A percentile compares a stretch with the other conserved stretches of the same genome.
Evolutionary conservation across 2,113 vertebrate species (phyloP).

Genomic region (Ictalurus furcatus): DNA sequence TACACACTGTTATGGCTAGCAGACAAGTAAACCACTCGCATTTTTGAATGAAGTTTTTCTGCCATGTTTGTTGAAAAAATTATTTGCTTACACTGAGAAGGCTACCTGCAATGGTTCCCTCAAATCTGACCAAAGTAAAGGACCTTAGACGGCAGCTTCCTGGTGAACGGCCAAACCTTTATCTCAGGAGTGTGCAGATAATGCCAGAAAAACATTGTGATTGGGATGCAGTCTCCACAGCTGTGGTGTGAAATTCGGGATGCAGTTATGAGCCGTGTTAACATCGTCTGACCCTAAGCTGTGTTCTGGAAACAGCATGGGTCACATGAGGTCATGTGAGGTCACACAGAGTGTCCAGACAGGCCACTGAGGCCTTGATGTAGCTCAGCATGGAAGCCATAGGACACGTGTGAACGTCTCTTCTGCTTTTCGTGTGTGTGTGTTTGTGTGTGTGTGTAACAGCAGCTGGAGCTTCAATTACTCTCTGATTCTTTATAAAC

Average conservation of each 20-base stretch:
- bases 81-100: neutral
- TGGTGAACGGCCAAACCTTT: neutral
- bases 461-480: constrained; percentile 49
- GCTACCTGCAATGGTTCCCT: neutral
- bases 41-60: neutral
- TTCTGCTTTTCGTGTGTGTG: neutral
- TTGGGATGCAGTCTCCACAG: neutral
- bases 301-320: constrained; percentile 43
- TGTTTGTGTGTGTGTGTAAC: constrained; percentile 17
- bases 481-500: constrained; percentile 6
- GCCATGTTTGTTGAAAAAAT: neutral
- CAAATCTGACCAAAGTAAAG: neutral
- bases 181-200: constrained; percentile 8
- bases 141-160: neutral
- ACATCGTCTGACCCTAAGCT: constrained; percentile 45
- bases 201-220: neutral
- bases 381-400: constrained; percentile 29
- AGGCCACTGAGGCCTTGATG: constrained; percentile 43
- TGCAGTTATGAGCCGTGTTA: neutral
- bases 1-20: neutral
- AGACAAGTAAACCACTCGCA: neutral
- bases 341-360: constrained; percentile 36
- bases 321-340: neutral
- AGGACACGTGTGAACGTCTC: constrained; percentile 24
- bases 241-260: constrained; percentile 38